phyloP scores from a whole-genome alignment of 2,113 vertebrate species.

The Platysteira castanea region DNA sequence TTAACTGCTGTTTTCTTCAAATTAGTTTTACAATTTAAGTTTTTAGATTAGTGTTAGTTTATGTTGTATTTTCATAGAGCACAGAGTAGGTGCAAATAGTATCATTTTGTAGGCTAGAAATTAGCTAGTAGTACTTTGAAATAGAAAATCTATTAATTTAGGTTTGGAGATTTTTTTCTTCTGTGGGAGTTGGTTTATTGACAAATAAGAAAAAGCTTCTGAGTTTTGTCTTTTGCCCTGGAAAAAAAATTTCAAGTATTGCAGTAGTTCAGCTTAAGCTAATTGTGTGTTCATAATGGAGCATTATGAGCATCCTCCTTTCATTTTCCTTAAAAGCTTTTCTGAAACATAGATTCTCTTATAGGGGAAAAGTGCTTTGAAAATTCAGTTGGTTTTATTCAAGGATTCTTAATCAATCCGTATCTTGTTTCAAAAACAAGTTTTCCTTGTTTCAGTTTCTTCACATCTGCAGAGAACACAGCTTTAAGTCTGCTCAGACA shows the following conservation, averaged over 20 bases:
- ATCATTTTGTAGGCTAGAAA: neutral
- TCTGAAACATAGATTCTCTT: neutral
- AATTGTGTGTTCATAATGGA: neutral
- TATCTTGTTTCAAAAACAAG: neutral
- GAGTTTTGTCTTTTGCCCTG: neutral
- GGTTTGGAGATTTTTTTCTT: fast-evolving
- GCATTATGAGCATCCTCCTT: neutral
- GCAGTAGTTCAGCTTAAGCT: neutral
- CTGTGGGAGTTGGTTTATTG: neutral
- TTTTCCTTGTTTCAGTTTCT: constrained; percentile 27
- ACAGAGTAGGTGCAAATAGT: neutral
- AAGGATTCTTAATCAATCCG: neutral
- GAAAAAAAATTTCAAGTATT: neutral
- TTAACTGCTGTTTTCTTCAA: too few species aligned
- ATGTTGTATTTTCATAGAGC: neutral
- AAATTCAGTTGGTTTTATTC: neutral
- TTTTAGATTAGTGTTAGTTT: neutral
- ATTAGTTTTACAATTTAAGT: neutral
- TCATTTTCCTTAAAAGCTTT: neutral
- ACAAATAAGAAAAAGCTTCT: neutral
- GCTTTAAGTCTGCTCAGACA: constrained; percentile 15
- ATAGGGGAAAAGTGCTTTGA: neutral
- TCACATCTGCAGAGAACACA: neutral
- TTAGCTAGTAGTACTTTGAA: neutral
- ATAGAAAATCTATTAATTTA: neutral